Conservation (phyloP, 1,140 invertebrate species). For the Tachypleus tridentatus region DNA sequence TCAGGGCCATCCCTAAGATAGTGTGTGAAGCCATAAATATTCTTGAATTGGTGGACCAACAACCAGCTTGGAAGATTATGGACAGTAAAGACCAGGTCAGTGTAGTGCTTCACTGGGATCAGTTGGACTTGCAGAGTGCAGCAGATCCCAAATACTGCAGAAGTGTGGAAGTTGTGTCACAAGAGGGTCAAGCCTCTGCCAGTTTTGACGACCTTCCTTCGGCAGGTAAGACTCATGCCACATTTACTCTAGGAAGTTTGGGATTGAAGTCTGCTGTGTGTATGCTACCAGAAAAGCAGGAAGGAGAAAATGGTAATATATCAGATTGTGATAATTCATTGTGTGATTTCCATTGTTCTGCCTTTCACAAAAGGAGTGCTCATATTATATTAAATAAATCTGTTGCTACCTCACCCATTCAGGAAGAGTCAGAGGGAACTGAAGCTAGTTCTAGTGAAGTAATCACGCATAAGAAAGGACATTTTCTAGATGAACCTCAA, state of each 20-base stretch:
- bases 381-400: slow-evolving; percentile 80
- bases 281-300: slow-evolving; percentile 15
- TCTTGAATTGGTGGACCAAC: slow-evolving; percentile 83
- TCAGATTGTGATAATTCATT: slow-evolving; percentile 38
- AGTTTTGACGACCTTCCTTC: slow-evolving; percentile 6
- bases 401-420: slow-evolving; percentile 79
- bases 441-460: slow-evolving; percentile 8
- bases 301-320: slow-evolving; percentile 11
- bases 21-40: slow-evolving; percentile 91
- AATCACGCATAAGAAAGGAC: slow-evolving; percentile 13
- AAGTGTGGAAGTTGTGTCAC: slow-evolving; percentile 18
- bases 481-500: slow-evolving; percentile 17
- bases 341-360: slow-evolving; percentile 90
- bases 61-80: slow-evolving; percentile 92
- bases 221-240: slow-evolving; percentile 19
- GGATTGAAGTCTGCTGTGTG: slow-evolving; percentile 14
- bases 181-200: slow-evolving; percentile 18
- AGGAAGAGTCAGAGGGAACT: slow-evolving; percentile 42
- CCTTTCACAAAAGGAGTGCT: slow-evolving; percentile 78
- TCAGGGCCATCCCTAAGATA: slow-evolving; percentile 88
- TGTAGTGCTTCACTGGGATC: slow-evolving; percentile 85
- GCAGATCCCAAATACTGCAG: slow-evolving; percentile 20
- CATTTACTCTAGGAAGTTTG: slow-evolving; percentile 22
- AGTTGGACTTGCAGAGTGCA: slow-evolving; percentile 32
- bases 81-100: slow-evolving; percentile 88